phyloP scores from a whole-genome alignment of 2,797 vertebrate genomes.

The Falco concolor region DNA sequence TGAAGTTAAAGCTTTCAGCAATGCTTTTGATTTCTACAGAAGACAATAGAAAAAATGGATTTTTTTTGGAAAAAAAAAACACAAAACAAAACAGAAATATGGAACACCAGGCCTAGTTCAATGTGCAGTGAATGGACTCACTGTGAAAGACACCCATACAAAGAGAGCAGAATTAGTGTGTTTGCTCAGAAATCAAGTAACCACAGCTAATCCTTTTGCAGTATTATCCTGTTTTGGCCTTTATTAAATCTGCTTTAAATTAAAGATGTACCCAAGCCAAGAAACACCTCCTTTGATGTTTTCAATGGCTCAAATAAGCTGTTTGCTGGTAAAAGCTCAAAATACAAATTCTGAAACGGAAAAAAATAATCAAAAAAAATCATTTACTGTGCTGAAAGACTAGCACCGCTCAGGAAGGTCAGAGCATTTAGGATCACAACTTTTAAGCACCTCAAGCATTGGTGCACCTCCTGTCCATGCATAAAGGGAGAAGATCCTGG shows the following conservation, averaged over 20 bases:
- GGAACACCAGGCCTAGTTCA: neutral
- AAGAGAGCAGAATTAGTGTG: conserved; percentile 35
- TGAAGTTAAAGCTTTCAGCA: conserved; percentile 51
- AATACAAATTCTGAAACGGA: neutral
- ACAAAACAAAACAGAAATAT: neutral
- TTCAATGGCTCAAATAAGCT: conserved; percentile 8
- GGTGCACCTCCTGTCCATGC: neutral
- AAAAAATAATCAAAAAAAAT: neutral
- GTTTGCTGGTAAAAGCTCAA: neutral
- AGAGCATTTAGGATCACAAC: neutral
- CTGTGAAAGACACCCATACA: neutral
- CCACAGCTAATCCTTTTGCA: conserved; percentile 53
- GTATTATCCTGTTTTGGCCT: conserved; percentile 23
- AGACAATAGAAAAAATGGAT: neutral
- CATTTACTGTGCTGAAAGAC: neutral
- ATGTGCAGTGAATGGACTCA: neutral
- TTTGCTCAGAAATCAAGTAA: conserved; percentile 55
- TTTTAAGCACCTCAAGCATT: neutral
- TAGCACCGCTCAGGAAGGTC: neutral
- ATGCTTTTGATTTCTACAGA: neutral
- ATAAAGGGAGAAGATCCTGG: neutral
- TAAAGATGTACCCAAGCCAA: conserved; percentile 43
- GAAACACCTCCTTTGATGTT: conserved; percentile 59
- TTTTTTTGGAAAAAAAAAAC: neutral
- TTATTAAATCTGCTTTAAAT: conserved; percentile 60